Conservation (phyloP, 2,113 vertebrate species). For the Callipepla californica region DNA sequence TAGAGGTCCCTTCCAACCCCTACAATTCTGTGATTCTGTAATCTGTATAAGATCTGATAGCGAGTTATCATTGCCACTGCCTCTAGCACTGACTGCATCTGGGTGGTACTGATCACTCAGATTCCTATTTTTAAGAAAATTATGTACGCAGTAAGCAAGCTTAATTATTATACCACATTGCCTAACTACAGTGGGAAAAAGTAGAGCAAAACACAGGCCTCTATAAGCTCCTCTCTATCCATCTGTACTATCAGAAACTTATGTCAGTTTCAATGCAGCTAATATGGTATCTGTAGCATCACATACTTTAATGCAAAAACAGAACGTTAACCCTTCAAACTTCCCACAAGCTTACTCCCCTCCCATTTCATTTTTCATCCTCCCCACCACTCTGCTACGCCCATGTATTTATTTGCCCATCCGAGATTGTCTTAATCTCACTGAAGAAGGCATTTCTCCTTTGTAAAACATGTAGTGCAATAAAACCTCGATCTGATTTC, state of each 20-base stretch:
- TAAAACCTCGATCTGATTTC: neutral
- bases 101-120: fast-evolving
- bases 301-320: neutral
- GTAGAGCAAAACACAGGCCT: neutral
- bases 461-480: neutral
- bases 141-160: neutral
- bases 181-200: neutral
- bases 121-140: neutral
- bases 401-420: neutral
- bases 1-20: too few species aligned
- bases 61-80: neutral
- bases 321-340: neutral
- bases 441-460: neutral
- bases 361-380: neutral
- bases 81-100: neutral
- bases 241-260: neutral
- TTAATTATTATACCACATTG: neutral
- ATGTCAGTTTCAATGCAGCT: neutral
- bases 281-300: neutral
- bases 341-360: neutral
- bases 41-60: neutral
- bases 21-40: too few species aligned
- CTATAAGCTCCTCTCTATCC: neutral
- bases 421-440: neutral
- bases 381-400: neutral